Evolutionary conservation across 2,113 vertebrate species (phyloP), one percentile per base, ranked within the genome.

Genomic region (Monarcha castaneiventris): DNA sequence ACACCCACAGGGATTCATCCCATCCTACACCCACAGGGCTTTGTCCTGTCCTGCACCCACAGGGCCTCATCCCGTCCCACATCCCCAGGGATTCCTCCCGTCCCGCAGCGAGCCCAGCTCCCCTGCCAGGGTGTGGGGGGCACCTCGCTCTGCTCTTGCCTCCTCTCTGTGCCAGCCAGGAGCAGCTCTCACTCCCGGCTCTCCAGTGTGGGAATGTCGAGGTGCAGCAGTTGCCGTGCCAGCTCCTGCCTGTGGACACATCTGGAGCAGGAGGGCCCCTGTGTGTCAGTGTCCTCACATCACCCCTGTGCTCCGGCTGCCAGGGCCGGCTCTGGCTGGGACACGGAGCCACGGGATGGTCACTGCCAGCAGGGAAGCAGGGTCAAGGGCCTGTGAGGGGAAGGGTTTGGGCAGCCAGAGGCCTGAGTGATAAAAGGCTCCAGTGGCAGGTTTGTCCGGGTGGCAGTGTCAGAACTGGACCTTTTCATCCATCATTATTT

Each of bases 81-180:
- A n/a, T n/a, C n/a, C n/a, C n/a, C n/a, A n/a, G n/a, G n/a, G n/a
- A n/a, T n/a, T n/a, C n/a, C 23, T n/a, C 56, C 56, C 10, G 2
- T 35, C 56, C 56, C 7, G 0, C 0, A 6, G 13, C 1, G 0
- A 21, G 39, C 21, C 63, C 14, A 4, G 30, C 12, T 55, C 21
- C 69, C 25, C 35, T 30, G 63, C 64, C 3, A 1, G 63, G 14
- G 2, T 22, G 25, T 1, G 5, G 29, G 7, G 63, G 21, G 10
- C 52, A 9, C 30, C n/a, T 14, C n/a, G 58, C 35, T 8, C 69
- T 7, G 10, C 66, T 37, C 41, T 19, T 2, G 55, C 46, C n/a
- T 69, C 27, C 23, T 32, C 51, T 15, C 44, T 13, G 13, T 25
- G 32, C 49, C 6, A 19, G 13, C 20, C 39, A n/a, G 61, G 52